A percentile compares a stretch with the other conserved stretches of the same genome.
These are phyloP conservation scores for Cryptocheilus praepositus DNA, from an alignment of 2,888 invertebrate genomes.

Conservation along the genomic window DNA sequence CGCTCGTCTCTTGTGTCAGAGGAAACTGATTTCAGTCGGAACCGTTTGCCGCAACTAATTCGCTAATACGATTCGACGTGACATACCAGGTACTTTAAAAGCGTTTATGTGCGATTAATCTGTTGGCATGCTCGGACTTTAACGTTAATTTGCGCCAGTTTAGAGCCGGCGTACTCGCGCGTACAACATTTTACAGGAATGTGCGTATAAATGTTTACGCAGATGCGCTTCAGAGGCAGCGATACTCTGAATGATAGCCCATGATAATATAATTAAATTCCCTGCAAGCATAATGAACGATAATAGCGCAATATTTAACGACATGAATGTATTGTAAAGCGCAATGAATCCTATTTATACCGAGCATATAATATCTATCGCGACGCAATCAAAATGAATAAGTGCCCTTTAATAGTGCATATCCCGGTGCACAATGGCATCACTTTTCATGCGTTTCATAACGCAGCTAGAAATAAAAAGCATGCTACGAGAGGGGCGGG, in stretches of 20 bases:
- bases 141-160: constrained; percentile 35
- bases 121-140: constrained; percentile 21
- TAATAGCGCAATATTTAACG: constrained; percentile 6
- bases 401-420: too few species aligned
- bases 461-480: too few species aligned
- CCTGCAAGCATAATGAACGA: constrained; percentile 7
- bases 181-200: constrained; percentile 26
- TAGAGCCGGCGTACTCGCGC: constrained; percentile 18
- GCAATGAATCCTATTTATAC: constrained; percentile 1
- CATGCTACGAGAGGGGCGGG: too few species aligned
- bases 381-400: background rate
- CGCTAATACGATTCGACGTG: too few species aligned
- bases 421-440: too few species aligned
- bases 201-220: constrained; percentile 11
- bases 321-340: constrained; percentile 2
- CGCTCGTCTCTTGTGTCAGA: too few species aligned
- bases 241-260: constrained; percentile 10
- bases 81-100: constrained; percentile 34
- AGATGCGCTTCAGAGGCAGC: constrained; percentile 8
- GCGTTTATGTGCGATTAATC: constrained; percentile 45
- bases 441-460: too few species aligned
- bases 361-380: constrained; percentile 4
- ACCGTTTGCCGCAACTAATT: too few species aligned
- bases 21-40: too few species aligned
- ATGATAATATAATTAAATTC: constrained; percentile 22